phyloP scores from a whole-genome alignment of 2,113 vertebrate genomes.

The Heterochromis multidens region DNA sequence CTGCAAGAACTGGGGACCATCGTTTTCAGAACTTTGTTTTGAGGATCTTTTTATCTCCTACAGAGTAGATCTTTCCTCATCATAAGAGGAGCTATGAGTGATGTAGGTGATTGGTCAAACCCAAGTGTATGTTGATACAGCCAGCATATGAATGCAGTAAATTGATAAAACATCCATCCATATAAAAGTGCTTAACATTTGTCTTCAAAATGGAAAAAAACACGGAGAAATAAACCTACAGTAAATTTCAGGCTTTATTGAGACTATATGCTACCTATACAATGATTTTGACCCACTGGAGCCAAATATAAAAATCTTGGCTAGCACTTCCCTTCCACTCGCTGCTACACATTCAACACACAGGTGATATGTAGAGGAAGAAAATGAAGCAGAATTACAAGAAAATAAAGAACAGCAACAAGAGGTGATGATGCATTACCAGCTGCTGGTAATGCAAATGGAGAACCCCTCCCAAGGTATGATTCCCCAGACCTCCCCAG shows the following conservation, averaged over 20 bases:
- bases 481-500: neutral
- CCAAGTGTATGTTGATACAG: neutral
- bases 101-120: neutral
- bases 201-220: too few relatives aligned
- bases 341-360: neutral
- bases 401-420: neutral
- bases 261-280: neutral
- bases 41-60: neutral
- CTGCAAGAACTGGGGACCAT: neutral
- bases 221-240: too few relatives aligned
- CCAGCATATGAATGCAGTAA: neutral
- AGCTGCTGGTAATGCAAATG: neutral
- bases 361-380: fast-evolving
- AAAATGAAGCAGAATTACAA: neutral
- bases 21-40: neutral
- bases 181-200: neutral
- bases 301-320: neutral
- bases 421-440: neutral
- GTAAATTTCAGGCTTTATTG: neutral
- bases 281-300: neutral
- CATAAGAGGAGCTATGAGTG: neutral
- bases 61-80: neutral
- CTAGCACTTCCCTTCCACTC: neutral
- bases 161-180: neutral
- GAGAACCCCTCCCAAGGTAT: neutral